Conservation (phyloP, 2,797 vertebrate genomes). For the Chrosomus eos region DNA sequence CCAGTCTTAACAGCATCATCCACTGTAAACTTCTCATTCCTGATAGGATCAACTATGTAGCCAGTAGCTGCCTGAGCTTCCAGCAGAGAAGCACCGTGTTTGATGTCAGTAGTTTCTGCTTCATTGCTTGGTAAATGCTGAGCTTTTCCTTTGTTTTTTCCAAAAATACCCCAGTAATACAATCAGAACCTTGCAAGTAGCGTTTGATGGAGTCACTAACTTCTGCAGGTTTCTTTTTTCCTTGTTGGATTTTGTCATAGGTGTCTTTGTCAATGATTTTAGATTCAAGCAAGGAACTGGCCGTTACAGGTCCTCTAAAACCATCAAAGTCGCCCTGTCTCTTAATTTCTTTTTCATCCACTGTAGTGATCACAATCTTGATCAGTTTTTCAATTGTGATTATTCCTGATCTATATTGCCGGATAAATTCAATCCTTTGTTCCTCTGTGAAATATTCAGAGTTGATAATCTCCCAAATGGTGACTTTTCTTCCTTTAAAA, state of each 20-base stretch:
- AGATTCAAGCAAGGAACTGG: conserved; percentile 79
- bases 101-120: conserved; percentile 82
- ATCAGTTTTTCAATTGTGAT: conserved; percentile 90
- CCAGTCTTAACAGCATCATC: conserved; percentile 91
- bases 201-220: conserved; percentile 78
- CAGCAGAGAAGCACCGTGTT: conserved; percentile 86
- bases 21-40: conserved; percentile 86
- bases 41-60: conserved; percentile 87
- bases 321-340: conserved; percentile 81
- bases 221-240: conserved; percentile 85
- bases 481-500: conserved; percentile 82
- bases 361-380: conserved; percentile 86
- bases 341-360: conserved; percentile 83
- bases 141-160: conserved; percentile 85
- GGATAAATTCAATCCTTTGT: conserved; percentile 86
- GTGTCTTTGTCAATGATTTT: conserved; percentile 82
- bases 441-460: conserved; percentile 87
- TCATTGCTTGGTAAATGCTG: conserved; percentile 90
- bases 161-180: conserved; percentile 84
- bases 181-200: conserved; percentile 84
- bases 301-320: conserved; percentile 77
- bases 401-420: conserved; percentile 78
- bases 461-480: conserved; percentile 85
- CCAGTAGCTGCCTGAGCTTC: conserved; percentile 95
- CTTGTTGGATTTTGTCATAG: conserved; percentile 82